A percentile compares a stretch with the other conserved stretches of the same genome.
Conservation (phyloP, 2,797 vertebrate genomes). For the Gastrophryne carolinensis region DNA sequence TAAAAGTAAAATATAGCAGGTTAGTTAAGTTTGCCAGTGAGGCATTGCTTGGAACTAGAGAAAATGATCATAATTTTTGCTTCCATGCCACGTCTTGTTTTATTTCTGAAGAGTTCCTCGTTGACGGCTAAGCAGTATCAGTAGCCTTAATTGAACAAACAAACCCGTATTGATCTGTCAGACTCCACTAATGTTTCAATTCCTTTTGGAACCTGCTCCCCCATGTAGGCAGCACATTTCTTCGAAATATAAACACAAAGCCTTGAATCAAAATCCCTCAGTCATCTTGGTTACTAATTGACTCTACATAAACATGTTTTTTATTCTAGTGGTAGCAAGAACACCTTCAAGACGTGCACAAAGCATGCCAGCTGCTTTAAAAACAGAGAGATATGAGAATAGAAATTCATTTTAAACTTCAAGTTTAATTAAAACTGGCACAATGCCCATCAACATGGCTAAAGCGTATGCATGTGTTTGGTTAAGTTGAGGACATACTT, state of each 20-base stretch:
- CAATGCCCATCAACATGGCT: conserved; percentile 54
- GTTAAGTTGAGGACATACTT: conserved; percentile 33
- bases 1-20: neutral
- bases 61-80: no score
- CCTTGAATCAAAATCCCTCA: conserved; percentile 29
- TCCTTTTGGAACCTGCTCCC: neutral
- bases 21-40: neutral
- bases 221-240: neutral
- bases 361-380: conserved; percentile 13
- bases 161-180: conserved; percentile 16
- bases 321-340: conserved; percentile 5
- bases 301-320: conserved; percentile 23
- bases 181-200: conserved; percentile 10
- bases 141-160: conserved; percentile 11
- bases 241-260: conserved; percentile 21
- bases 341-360: neutral
- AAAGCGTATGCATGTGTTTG: conserved; percentile 7
- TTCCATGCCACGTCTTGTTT: neutral
- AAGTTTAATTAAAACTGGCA: conserved; percentile 56
- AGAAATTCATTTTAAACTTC: neutral
- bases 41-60: no score
- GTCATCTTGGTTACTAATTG: conserved; percentile 38
- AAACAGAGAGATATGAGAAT: conserved; percentile 10
- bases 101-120: neutral
- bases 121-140: neutral